These are phyloP conservation scores for Bombus pascuorum DNA, from an alignment of 1,140 invertebrate genomes.

Conservation along the genomic window DNA sequence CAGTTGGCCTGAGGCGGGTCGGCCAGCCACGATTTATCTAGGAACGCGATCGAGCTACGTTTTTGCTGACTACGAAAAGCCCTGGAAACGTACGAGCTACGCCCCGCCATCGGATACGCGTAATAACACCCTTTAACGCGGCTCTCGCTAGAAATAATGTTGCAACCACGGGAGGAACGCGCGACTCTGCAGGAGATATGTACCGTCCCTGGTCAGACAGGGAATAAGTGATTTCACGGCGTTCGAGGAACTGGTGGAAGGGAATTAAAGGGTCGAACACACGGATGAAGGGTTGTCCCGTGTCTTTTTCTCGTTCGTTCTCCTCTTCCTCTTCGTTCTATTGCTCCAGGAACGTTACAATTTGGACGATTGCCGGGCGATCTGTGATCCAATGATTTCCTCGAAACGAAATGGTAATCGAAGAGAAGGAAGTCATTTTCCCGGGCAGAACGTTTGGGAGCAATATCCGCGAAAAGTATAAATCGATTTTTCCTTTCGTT, in stretches of 20 bases:
- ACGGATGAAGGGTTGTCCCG: background rate
- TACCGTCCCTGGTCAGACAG: conserved; percentile 32
- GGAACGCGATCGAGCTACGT: conserved; percentile 54
- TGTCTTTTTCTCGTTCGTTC: no score
- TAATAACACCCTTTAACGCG: conserved; percentile 75
- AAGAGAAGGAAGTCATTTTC: background rate
- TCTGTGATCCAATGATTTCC: background rate
- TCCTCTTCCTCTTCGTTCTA: background rate
- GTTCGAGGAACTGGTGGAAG: background rate
- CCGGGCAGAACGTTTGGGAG: no score
- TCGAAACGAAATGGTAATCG: background rate
- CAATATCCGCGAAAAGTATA: no score
- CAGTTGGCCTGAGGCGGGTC: conserved; percentile 8
- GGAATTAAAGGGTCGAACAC: background rate
- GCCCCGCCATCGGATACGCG: conserved; percentile 65
- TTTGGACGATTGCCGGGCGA: background rate
- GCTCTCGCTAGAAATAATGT: conserved; percentile 55
- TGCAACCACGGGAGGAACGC: conserved; percentile 44
- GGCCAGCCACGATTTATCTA: conserved; percentile 59
- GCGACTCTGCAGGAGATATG: conserved; percentile 26
- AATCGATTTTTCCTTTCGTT: no score
- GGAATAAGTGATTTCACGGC: conserved; percentile 65
- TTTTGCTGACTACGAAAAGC: conserved; percentile 61
- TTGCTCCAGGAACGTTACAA: background rate
- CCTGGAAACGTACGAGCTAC: conserved; percentile 53